Percentiles rank a stretch among this genome's conserved stretches.
Conservation (phyloP, 2,888 invertebrate genomes). For the Stenodera caucasica region DNA sequence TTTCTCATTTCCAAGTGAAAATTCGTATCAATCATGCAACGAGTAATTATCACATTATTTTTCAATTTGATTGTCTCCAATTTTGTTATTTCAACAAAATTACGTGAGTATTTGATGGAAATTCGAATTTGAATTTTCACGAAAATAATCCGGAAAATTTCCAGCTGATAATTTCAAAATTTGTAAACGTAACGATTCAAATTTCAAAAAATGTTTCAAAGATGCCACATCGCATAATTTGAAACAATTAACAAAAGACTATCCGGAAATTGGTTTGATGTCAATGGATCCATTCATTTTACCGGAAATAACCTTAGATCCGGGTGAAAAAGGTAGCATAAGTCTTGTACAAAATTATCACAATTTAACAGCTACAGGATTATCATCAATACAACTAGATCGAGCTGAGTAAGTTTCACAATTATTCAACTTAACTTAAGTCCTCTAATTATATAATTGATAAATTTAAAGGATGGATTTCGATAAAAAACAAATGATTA, state of each 20-base stretch:
- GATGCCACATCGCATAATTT: neutral
- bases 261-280: neutral
- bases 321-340: conserved; percentile 9
- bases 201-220: neutral
- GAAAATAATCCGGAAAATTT: conserved; percentile 41
- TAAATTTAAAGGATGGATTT: conserved; percentile 13
- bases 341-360: conserved; percentile 22
- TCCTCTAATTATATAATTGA: neutral
- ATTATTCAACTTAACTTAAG: neutral
- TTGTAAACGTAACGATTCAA: neutral
- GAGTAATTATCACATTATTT: no score
- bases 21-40: no score
- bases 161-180: neutral
- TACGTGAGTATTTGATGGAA: neutral
- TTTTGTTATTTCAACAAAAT: neutral
- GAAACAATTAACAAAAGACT: neutral
- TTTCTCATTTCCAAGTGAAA: no score
- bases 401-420: conserved; percentile 17
- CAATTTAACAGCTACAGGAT: conserved; percentile 15
- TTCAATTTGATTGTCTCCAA: no score
- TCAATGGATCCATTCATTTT: neutral
- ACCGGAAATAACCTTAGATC: neutral
- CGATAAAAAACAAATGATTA: conserved; percentile 1
- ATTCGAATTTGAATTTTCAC: conserved; percentile 57
- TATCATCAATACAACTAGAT: conserved; percentile 11